Evolutionary conservation across 1,140 invertebrate species (phyloP).

Genomic region (Hycleus phaleratus): DNA sequence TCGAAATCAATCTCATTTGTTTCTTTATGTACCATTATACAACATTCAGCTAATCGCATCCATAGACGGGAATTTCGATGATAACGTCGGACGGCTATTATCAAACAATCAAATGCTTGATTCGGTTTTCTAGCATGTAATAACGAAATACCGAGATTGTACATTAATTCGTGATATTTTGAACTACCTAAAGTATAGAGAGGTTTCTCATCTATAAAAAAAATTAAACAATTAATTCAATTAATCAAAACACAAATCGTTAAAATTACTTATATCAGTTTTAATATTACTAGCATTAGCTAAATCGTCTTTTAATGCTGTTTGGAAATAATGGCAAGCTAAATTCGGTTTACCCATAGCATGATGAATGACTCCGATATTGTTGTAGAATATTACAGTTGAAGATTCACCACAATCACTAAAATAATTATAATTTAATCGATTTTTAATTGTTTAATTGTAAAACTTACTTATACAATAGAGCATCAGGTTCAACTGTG

Average conservation of each 20-base stretch:
- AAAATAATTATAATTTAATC: constrained; percentile 12
- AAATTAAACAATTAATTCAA: neutral
- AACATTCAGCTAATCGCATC: constrained; percentile 89
- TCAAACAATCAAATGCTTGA: constrained; percentile 85
- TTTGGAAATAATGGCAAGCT: constrained; percentile 76
- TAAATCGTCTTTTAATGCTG: constrained; percentile 73
- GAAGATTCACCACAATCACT: constrained; percentile 56
- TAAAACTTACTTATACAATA: constrained; percentile 44
- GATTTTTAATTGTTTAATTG: neutral
- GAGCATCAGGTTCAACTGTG: constrained; percentile 44
- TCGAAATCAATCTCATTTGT: constrained; percentile 64
- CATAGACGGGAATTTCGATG: constrained; percentile 85
- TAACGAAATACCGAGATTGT: constrained; percentile 83
- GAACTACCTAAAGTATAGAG: constrained; percentile 50
- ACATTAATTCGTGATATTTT: constrained; percentile 74
- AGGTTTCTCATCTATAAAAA: constrained; percentile 37
- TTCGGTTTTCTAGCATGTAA: constrained; percentile 71
- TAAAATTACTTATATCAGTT: constrained; percentile 21
- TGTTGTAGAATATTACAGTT: constrained; percentile 76
- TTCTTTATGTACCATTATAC: constrained; percentile 62
- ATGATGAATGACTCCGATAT: constrained; percentile 81
- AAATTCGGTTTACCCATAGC: constrained; percentile 80
- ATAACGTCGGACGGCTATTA: constrained; percentile 78
- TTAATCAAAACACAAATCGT: neutral
- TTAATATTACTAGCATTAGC: constrained; percentile 32